Conservation (phyloP, 53 echinoderm and acorn worm genomes). For the Arbacia lixula region DNA sequence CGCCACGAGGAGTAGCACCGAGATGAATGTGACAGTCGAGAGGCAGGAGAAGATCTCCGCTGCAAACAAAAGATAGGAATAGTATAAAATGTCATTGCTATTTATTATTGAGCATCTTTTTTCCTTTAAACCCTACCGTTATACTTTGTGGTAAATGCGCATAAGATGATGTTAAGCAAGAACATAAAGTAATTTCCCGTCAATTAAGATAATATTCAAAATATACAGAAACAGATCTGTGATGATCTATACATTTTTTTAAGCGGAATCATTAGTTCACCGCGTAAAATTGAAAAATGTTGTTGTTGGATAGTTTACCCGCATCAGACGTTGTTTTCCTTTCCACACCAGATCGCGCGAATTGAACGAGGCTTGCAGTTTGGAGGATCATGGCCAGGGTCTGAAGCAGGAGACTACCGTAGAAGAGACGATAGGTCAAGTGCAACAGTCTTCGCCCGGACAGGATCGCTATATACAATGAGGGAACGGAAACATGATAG, state of each 20-base stretch:
- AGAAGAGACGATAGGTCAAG: conserved; percentile 15
- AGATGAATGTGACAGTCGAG: neutral
- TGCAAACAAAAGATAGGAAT: too few relatives aligned
- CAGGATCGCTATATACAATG: neutral
- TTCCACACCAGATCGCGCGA: conserved; percentile 18
- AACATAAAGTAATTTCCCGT: too few relatives aligned
- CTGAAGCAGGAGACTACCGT: neutral
- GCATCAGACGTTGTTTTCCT: neutral
- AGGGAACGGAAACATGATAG: neutral
- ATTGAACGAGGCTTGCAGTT: neutral
- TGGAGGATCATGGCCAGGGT: neutral
- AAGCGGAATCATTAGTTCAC: too few relatives aligned
- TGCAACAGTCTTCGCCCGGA: neutral
- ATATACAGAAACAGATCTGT: too few relatives aligned
- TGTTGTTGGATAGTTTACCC: neutral
- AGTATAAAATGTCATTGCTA: too few relatives aligned
- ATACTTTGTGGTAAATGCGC: too few relatives aligned
- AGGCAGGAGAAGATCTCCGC: conserved; percentile 24
- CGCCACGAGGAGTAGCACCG: neutral
- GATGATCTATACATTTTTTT: too few relatives aligned
- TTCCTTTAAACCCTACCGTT: neutral
- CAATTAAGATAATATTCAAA: too few relatives aligned
- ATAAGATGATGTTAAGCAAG: too few relatives aligned
- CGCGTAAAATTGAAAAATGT: neutral
- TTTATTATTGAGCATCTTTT: too few relatives aligned